Evolutionary conservation across 2,888 invertebrate species (phyloP).

Genomic region (Neoaliturus tenellus): DNA sequence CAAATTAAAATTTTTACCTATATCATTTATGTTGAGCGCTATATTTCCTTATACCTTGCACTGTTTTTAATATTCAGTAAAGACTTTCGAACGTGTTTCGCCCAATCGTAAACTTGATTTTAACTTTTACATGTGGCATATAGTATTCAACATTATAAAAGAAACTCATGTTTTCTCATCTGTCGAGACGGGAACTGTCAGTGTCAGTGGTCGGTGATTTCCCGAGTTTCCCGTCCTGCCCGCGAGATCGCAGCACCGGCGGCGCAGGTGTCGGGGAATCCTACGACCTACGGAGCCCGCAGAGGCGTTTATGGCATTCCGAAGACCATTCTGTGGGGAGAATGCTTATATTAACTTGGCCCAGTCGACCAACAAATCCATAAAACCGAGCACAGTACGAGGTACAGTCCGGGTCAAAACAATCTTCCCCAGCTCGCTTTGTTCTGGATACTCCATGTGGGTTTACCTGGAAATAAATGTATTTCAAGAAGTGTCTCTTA

Average conservation of each 20-base stretch:
- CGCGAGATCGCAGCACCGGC: not conserved
- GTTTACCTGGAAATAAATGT: not conserved
- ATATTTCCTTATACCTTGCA: too few species aligned
- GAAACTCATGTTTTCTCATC: too few species aligned
- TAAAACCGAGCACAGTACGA: slow-evolving; percentile 41
- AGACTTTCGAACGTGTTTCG: too few species aligned
- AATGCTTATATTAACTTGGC: slow-evolving; percentile 35
- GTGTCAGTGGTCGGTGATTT: too few species aligned
- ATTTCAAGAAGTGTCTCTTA: too few species aligned
- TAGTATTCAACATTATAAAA: too few species aligned
- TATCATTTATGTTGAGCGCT: too few species aligned
- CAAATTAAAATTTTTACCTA: too few species aligned
- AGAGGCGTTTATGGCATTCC: slow-evolving; percentile 40
- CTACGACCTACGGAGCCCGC: not conserved
- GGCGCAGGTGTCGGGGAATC: not conserved
- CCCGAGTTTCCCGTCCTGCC: not conserved
- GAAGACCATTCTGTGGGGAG: slow-evolving; percentile 29
- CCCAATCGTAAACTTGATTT: too few species aligned
- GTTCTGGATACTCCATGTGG: not conserved
- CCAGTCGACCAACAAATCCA: slow-evolving; percentile 42
- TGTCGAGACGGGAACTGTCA: too few species aligned
- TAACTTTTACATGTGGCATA: too few species aligned
- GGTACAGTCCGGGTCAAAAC: not conserved
- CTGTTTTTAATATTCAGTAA: too few species aligned
- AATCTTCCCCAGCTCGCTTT: not conserved